Evolutionary conservation across 2,797 vertebrate species (phyloP).

Genomic region (Acropternis orthonyx): DNA sequence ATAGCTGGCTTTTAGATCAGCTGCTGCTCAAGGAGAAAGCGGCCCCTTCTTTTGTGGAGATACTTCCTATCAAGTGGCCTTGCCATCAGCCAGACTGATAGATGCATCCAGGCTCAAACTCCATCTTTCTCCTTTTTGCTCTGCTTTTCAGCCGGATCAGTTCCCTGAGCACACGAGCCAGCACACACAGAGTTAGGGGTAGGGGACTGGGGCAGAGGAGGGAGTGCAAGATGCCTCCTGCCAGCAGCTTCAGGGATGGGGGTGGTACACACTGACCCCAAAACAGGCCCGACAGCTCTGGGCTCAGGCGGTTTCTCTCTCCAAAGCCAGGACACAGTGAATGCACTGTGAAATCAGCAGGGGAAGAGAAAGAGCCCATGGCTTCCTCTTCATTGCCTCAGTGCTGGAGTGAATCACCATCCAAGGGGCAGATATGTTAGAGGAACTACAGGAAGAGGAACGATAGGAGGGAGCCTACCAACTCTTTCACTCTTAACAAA

Average conservation of each 20-base stretch:
- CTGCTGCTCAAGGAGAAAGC: not conserved
- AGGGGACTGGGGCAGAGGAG: not conserved
- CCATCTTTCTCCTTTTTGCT: not conserved
- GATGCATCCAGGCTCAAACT: not conserved
- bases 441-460: not conserved
- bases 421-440: not conserved
- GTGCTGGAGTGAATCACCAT: not conserved
- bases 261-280: rapidly evolving
- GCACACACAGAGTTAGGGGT: not conserved
- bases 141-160: not conserved
- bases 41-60: not conserved
- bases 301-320: not conserved
- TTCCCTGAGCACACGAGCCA: not conserved
- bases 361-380: not conserved
- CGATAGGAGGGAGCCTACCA: not conserved
- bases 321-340: rapidly evolving
- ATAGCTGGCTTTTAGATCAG: not conserved
- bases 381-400: not conserved
- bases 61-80: not conserved
- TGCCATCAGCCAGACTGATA: not conserved
- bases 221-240: not conserved
- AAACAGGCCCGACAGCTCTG: not conserved
- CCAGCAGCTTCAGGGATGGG: not conserved
- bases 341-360: not conserved
- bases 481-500: not conserved